Evolutionary conservation across 2,113 vertebrate species (phyloP).

Genomic region (Coptodon rendalli): DNA sequence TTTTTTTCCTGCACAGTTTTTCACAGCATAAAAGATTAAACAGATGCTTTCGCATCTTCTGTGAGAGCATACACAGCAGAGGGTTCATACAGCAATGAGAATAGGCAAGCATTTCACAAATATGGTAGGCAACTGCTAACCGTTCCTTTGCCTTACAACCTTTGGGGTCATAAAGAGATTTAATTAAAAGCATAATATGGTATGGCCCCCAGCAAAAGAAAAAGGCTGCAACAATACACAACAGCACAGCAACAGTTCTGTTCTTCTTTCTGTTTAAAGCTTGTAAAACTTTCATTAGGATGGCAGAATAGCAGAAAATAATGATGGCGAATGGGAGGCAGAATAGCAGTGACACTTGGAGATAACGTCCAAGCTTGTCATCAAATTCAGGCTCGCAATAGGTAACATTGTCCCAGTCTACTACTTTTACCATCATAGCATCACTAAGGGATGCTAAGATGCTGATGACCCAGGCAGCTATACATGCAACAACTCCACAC

Average conservation of each 20-base stretch:
- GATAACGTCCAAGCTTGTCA: background rate
- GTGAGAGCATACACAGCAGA: background rate
- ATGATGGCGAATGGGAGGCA: constrained; percentile 68
- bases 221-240: background rate
- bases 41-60: constrained; percentile 36
- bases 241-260: background rate
- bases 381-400: background rate
- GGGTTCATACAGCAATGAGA: background rate
- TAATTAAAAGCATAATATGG: background rate
- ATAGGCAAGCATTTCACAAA: background rate
- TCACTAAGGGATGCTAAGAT: accelerated
- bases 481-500: background rate
- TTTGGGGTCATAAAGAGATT: accelerated
- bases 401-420: accelerated
- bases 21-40: background rate
- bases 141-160: background rate
- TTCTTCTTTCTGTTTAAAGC: constrained; percentile 15
- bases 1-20: background rate
- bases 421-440: accelerated
- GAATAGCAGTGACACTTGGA: background rate
- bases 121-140: background rate
- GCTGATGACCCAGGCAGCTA: background rate
- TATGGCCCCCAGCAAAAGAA: background rate
- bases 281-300: constrained; percentile 61
- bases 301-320: constrained; percentile 69